Percentiles rank a stretch among this genome's conserved stretches.
Conservation (phyloP, 2,797 vertebrate species). For the Prunella strophiata region DNA sequence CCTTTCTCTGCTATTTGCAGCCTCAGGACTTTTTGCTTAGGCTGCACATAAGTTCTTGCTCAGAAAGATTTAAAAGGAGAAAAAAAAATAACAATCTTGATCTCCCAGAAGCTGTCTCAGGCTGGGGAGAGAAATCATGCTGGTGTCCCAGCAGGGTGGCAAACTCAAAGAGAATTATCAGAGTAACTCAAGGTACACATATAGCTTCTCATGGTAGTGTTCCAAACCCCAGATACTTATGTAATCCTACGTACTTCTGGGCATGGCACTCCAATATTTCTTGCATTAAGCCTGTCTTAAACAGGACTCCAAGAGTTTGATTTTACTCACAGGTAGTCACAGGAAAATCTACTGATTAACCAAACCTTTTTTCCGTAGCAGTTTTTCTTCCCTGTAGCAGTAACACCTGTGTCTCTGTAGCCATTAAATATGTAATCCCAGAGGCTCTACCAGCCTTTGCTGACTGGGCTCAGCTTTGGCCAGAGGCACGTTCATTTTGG, state of each 20-base stretch:
- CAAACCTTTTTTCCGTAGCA: not conserved
- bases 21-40: slow-evolving; percentile 46
- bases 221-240: not conserved
- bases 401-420: not conserved
- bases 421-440: not conserved
- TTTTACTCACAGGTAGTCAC: slow-evolving; percentile 2
- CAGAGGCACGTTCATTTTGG: rapidly evolving
- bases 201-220: not conserved
- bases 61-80: slow-evolving; percentile 28
- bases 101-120: not conserved
- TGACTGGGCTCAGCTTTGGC: not conserved
- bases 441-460: not conserved
- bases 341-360: slow-evolving; percentile 36
- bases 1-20: slow-evolving; percentile 20
- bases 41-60: slow-evolving; percentile 36
- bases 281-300: not conserved
- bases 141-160: not conserved
- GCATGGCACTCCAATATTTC: not conserved
- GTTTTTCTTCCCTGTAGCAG: not conserved
- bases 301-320: slow-evolving; percentile 5
- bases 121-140: not conserved
- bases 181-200: not conserved
- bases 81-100: not conserved
- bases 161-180: not conserved
- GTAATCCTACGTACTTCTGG: not conserved